Base-by-base conservation (phyloP, 2,888 invertebrate species). In the Galerucella pusilla region DNA sequence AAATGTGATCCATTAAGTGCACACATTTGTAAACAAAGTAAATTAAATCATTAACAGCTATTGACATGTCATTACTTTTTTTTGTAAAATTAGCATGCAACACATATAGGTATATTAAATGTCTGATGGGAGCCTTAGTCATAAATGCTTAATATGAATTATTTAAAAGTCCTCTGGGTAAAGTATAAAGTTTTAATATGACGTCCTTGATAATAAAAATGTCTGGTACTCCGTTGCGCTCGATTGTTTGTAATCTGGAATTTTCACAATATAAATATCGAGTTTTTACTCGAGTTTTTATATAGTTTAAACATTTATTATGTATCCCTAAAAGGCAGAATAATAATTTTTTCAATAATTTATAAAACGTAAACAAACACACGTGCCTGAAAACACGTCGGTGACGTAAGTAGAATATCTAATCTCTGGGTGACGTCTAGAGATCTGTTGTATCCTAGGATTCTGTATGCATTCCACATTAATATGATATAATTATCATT, bases 121-220 rank as follows among this genome's bases (percentile, higher is more conserved):
- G 57, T 57, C 9, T 57, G 57, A 20, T 16, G 10, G 16, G 11
- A 16, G 9, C 14, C 2, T 16, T 54, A 54, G 54, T 54, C 16
- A 64, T 65, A 46, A 65, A 20, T 11, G 4, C 63, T 11, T 35
- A 14, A 46, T 20, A 46, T 46, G 46, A 65, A 65, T 46, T 20
- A 65, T 65, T 45, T 46, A 65, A 10, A 1, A 46, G 42, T 46
- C 42, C 46, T 7, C 20, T 10, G 64, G 64, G 64, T 65, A 65
- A 65, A 65, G 64, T 46, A 65, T 65, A 65, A 65, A 65, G n/a
- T 28, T 46, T 46, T 5, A 11, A 42, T 46, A 46, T 46, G 9
- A 6, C 46, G 46, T 46, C 64, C 45, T 65, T 65, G 45, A 46
- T 63, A 35, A 49, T 49, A 49, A 49, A 49, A 11, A 16, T 57